phyloP scores from a whole-genome alignment of 2,113 vertebrate species.

The Aspiorhynchus laticeps region DNA sequence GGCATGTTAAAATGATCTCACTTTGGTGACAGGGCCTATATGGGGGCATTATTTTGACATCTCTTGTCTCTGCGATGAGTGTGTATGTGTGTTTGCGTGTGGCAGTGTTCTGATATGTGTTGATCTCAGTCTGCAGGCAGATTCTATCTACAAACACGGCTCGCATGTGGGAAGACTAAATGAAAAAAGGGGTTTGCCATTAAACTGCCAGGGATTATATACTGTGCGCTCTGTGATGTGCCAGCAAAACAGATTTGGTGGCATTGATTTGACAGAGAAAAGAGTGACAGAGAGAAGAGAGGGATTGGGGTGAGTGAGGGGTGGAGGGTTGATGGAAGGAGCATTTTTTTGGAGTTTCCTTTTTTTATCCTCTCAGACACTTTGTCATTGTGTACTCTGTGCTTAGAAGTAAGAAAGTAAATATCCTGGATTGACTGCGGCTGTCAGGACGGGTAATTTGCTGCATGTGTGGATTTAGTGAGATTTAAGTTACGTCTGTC shows the following conservation, averaged over 20 bases:
- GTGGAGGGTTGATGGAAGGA: slow-evolving; percentile 6
- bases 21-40: background rate
- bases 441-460: slow-evolving; percentile 72
- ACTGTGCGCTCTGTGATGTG: slow-evolving; percentile 71
- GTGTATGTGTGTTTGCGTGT: slow-evolving; percentile 18
- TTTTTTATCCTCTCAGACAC: slow-evolving; percentile 40
- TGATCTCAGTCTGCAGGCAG: slow-evolving; percentile 65
- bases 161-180: slow-evolving; percentile 71
- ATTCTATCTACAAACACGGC: slow-evolving; percentile 75
- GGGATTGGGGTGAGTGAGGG: slow-evolving; percentile 53
- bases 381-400: slow-evolving; percentile 40
- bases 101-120: slow-evolving; percentile 36
- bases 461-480: slow-evolving; percentile 57
- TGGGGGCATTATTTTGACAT: slow-evolving; percentile 59
- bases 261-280: slow-evolving; percentile 69
- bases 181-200: slow-evolving; percentile 72
- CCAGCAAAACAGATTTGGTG: slow-evolving; percentile 75
- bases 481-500: slow-evolving; percentile 53
- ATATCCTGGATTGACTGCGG: slow-evolving; percentile 72
- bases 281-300: slow-evolving; percentile 63
- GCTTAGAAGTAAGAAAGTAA: slow-evolving; percentile 67
- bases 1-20: background rate
- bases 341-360: background rate
- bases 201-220: slow-evolving; percentile 79
- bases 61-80: slow-evolving; percentile 21